These are phyloP conservation scores for Agrenia bidenticulata DNA, from an alignment of 2,888 invertebrate genomes.

Conservation along the genomic window DNA sequence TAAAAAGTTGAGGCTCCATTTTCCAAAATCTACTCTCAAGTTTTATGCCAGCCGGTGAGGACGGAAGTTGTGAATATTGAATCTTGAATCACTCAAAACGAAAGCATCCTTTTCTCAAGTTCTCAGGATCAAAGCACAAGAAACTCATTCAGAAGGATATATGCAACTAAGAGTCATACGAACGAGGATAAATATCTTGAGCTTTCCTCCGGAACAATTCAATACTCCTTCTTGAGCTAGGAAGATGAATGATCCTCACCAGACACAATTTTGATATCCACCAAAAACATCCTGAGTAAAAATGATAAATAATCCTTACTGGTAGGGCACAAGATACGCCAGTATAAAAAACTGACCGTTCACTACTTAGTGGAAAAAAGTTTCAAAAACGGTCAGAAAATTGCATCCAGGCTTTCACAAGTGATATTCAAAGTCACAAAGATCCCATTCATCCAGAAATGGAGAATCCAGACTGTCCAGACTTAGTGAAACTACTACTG, in stretches of 20 bases:
- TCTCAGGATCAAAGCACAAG: too few species aligned
- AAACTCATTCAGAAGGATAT: too few species aligned
- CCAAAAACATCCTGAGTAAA: neutral
- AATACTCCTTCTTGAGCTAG: neutral
- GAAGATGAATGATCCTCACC: slow-evolving; percentile 9
- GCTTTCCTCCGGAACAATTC: too few species aligned
- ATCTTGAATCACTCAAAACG: too few species aligned
- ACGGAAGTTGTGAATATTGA: too few species aligned
- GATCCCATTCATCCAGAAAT: neutral
- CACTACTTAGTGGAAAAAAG: neutral
- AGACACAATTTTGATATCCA: slow-evolving; percentile 6
- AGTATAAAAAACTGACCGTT: neutral
- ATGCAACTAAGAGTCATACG: too few species aligned
- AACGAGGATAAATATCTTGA: too few species aligned
- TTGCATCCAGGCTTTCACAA: too few species aligned
- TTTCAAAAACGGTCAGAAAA: neutral
- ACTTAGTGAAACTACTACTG: neutral
- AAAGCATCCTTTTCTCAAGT: too few species aligned
- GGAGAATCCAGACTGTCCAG: neutral
- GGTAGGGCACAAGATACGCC: neutral
- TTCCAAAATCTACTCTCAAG: too few species aligned
- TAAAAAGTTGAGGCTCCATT: too few species aligned
- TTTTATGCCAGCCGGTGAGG: too few species aligned
- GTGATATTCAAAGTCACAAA: neutral
- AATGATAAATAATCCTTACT: slow-evolving; percentile 8